phyloP scores from a whole-genome alignment of 2,888 invertebrate genomes.

The Tachina grossa region DNA sequence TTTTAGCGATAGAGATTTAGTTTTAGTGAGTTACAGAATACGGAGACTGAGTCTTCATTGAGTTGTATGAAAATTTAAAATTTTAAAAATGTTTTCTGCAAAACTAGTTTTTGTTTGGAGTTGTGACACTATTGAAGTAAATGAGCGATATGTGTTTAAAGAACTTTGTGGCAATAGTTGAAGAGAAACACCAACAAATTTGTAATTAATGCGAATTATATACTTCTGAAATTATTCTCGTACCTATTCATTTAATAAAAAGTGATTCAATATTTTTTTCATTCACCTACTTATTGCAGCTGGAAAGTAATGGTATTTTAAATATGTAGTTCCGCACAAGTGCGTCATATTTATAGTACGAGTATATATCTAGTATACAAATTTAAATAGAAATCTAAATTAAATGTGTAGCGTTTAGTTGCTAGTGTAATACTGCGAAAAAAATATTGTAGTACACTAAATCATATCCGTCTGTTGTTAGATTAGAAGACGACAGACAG shows the following conservation, averaged over 20 bases:
- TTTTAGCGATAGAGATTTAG: no score
- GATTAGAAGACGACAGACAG: conserved; percentile 4
- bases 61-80: no score
- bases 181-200: neutral
- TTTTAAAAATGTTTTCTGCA: no score
- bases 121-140: neutral
- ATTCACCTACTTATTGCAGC: neutral
- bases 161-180: neutral
- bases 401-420: neutral
- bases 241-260: neutral
- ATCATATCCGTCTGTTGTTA: conserved; percentile 58
- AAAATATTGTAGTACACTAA: conserved; percentile 24
- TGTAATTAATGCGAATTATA: neutral
- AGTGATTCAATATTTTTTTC: conserved; percentile 3
- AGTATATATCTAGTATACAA: neutral
- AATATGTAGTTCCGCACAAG: neutral
- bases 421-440: neutral
- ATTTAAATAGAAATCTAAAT: neutral
- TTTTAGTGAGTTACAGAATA: no score
- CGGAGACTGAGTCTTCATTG: no score
- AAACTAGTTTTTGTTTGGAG: neutral
- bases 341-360: neutral
- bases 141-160: neutral
- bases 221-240: neutral
- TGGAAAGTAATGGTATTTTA: neutral